These are phyloP conservation scores for Leptinotarsa undecemlineata DNA, from an alignment of 1,140 invertebrate genomes.

Conservation along the genomic window DNA sequence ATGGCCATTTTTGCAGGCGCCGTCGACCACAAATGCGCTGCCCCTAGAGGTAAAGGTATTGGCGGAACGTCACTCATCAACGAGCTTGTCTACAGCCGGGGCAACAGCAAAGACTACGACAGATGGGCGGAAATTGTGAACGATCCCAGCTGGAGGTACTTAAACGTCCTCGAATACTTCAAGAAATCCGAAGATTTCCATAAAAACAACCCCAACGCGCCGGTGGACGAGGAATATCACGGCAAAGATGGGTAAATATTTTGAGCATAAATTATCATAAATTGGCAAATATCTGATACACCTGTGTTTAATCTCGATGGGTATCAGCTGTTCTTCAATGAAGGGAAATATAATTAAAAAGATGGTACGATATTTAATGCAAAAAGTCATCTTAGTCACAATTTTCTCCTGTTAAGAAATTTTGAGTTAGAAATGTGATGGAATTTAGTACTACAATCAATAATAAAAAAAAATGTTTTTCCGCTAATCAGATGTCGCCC, in stretches of 20 bases:
- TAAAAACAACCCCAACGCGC: constrained; percentile 65
- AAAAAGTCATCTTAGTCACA: no score
- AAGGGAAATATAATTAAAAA: no score
- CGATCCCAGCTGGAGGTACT: constrained; percentile 74
- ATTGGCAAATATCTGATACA: no score
- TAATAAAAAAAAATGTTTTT: no score
- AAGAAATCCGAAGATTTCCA: constrained; percentile 66
- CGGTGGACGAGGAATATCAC: constrained; percentile 58
- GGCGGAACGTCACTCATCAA: constrained; percentile 82
- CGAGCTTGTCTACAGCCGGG: constrained; percentile 85
- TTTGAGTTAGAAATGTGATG: no score
- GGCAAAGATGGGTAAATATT: constrained; percentile 56
- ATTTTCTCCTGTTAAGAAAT: no score
- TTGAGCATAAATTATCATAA: no score
- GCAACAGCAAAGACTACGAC: constrained; percentile 66
- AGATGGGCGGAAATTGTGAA: constrained; percentile 74
- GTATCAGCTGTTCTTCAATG: no score
- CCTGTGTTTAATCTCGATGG: no score
- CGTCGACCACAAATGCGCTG: constrained; percentile 59
- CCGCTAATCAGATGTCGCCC: no score
- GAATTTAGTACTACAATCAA: no score
- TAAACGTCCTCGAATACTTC: constrained; percentile 79
- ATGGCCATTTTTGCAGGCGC: constrained; percentile 53
- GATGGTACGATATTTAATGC: no score
- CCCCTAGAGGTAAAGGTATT: constrained; percentile 65